Percentiles rank a stretch among this genome's conserved stretches.
Conservation (phyloP, 1,140 invertebrate species). For the Ips nitidus region DNA sequence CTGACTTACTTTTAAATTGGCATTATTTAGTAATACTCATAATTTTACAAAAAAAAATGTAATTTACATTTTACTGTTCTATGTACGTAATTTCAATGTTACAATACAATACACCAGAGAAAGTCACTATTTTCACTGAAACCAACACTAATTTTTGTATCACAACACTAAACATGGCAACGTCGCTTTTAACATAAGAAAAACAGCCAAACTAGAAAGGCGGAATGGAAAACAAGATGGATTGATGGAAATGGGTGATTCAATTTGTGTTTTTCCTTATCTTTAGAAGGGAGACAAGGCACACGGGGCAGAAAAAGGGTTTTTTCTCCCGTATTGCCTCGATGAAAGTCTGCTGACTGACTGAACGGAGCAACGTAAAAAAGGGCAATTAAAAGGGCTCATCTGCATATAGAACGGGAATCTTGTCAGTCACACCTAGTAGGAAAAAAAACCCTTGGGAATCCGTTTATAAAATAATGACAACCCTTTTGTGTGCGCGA, state of each 20-base stretch:
- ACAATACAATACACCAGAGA: too few relatives aligned
- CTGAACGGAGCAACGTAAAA: background rate
- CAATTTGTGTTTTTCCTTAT: slow-evolving; percentile 50
- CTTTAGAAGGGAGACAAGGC: background rate
- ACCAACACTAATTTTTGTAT: too few relatives aligned
- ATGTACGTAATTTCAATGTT: too few relatives aligned
- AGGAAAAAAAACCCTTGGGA: slow-evolving; percentile 27
- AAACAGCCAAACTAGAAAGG: too few relatives aligned
- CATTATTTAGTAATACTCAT: too few relatives aligned
- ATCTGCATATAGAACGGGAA: slow-evolving; percentile 32
- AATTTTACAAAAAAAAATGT: too few relatives aligned
- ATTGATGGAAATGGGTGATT: slow-evolving; percentile 52
- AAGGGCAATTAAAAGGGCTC: slow-evolving; percentile 11
- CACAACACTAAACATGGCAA: too few relatives aligned
- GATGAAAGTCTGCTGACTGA: too few relatives aligned
- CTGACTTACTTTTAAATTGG: too few relatives aligned
- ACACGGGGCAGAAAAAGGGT: background rate
- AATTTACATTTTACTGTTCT: too few relatives aligned
- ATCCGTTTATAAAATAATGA: slow-evolving; percentile 32
- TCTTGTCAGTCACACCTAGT: slow-evolving; percentile 37
- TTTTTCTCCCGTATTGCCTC: background rate
- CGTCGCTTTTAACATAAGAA: too few relatives aligned
- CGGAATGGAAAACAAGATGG: slow-evolving; percentile 47
- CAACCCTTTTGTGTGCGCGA: slow-evolving; percentile 30
- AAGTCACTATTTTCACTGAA: too few relatives aligned